phyloP scores from a whole-genome alignment of 2,797 vertebrate species.

The Calcarius lapponicus region DNA sequence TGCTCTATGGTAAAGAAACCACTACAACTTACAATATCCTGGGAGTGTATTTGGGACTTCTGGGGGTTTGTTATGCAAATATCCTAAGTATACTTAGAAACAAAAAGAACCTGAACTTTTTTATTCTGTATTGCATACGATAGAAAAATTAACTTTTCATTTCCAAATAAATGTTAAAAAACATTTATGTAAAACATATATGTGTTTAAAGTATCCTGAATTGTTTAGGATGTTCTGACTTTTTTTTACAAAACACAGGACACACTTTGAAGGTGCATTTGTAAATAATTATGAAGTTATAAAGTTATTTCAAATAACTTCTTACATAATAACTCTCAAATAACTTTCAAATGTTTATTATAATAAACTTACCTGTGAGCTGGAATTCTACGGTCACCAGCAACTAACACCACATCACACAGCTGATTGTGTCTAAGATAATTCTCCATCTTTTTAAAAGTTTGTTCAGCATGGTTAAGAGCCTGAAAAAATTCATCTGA shows the following conservation, averaged over 20 bases:
- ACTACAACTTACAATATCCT: not conserved
- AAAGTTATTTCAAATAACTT: not conserved
- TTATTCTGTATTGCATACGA: not conserved
- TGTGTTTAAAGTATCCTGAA: not conserved
- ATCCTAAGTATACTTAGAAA: not conserved
- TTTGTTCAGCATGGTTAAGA: conserved; percentile 92
- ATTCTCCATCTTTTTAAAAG: conserved; percentile 96
- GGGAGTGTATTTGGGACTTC: not conserved
- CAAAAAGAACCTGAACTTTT: not conserved
- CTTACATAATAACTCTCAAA: no score
- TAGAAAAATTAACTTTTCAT: not conserved
- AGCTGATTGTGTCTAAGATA: conserved; percentile 92
- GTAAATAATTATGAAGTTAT: not conserved
- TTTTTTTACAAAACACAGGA: not conserved
- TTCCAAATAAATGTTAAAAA: not conserved
- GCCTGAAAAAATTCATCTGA: conserved; percentile 96
- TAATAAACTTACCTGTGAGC: conserved; percentile 87
- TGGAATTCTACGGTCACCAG: conserved; percentile 93
- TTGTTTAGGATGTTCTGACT: not conserved
- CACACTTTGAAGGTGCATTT: not conserved
- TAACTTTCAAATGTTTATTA: no score
- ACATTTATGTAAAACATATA: no score
- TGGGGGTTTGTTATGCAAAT: not conserved
- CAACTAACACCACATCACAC: conserved; percentile 94
- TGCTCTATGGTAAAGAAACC: not conserved